Evolutionary conservation across 2,113 vertebrate species (phyloP), one percentile per base, ranked within the genome.

Genomic region (Hiodon alosoides): DNA sequence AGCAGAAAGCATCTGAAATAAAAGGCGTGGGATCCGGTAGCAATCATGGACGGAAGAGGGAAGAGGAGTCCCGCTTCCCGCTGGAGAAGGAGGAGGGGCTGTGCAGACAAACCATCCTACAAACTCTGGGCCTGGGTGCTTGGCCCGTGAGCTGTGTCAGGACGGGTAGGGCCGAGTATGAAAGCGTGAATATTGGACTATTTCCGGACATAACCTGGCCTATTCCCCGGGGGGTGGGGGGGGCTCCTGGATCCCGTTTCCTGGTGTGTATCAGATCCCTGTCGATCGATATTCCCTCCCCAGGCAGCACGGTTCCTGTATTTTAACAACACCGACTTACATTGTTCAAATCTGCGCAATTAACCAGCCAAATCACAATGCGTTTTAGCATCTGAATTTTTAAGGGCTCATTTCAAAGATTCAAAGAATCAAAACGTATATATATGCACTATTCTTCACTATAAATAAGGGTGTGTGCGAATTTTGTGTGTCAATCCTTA

Each of bases 251-350:
- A 14, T 17, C 11, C 72, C 0, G 53, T 31, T 57, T 48, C 72
- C 62, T 8, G 72, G 14, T 47, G 10, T 66, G 7, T 53, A 74
- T 11, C 53, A n/a, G 54, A 47, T 74, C 73, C 46, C 73, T n/a
- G 52, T 53, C 3, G 73, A 59, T 74, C 73, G 8, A 74, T 74
- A 67, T 17, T 57, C 54, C 54, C 55, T 62, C 52, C 47, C 55
- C 46, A 3, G 31, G 54, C 53, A 7, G 7, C 62, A 46, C 4
- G 17, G 9, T 16, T 70, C 16, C 62, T 55, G 65, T 7, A 47
- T 67, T 55, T 10, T 54, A n/a, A 74, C 65, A 57, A 17, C 52
- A 16, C 31, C 61, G 17, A 6, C 54, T 70, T 10, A 13, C 3
- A 31, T 31, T 31, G 52, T 47, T n/a, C 4, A 13, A 47, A 53